Evolutionary conservation across 2,113 vertebrate species (phyloP).

Genomic region (Spheniscus mendiculus): DNA sequence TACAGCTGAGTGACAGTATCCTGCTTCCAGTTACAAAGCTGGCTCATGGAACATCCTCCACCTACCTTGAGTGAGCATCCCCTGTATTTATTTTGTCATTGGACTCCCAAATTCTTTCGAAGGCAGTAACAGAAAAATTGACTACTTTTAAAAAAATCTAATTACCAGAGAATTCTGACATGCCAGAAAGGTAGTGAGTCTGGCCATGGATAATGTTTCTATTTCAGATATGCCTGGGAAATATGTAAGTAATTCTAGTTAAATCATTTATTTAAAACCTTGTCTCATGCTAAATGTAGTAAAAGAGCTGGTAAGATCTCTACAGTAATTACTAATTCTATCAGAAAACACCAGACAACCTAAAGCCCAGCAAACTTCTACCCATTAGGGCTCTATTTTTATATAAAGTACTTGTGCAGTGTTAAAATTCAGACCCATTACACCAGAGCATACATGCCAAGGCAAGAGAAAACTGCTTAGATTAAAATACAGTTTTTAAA

Average conservation of each 20-base stretch:
- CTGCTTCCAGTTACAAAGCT: not conserved
- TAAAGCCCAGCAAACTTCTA: not conserved
- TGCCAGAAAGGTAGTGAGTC: not conserved
- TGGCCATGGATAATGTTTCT: not conserved
- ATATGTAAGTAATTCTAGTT: not conserved
- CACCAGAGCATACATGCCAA: not conserved
- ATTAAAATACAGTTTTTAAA: not conserved
- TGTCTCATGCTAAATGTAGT: not conserved
- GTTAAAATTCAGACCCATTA: not conserved
- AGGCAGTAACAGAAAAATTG: not conserved
- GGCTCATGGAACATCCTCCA: not conserved
- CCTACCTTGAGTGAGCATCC: not conserved
- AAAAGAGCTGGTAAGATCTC: not conserved
- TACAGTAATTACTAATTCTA: not conserved
- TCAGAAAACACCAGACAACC: not conserved
- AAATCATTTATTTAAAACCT: not conserved
- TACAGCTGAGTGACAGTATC: not conserved
- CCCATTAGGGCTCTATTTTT: not conserved
- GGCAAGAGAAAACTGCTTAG: not conserved
- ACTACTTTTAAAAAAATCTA: not conserved
- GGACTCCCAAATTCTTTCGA: not conserved
- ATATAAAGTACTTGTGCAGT: not conserved
- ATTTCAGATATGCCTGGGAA: not conserved
- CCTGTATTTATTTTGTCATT: not conserved
- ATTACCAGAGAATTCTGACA: not conserved